Evolutionary conservation across 2,113 vertebrate genomes (phyloP).

Genomic region (Madoqua kirkii): DNA sequence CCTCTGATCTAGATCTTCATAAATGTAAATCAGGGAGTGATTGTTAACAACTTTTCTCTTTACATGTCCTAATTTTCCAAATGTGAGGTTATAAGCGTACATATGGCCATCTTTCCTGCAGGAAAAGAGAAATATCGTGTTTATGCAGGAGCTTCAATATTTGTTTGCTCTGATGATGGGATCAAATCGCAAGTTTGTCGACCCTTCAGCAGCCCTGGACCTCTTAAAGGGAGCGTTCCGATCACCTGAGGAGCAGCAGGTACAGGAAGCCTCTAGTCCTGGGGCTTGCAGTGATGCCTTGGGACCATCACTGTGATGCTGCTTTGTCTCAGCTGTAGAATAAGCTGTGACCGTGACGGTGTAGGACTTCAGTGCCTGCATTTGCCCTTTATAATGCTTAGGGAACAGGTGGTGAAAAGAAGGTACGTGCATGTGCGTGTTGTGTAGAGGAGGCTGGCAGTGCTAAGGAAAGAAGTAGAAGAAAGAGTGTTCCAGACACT

Average conservation of each 20-base stretch:
- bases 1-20: background rate
- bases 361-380: background rate
- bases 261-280: constrained; percentile 48
- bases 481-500: background rate
- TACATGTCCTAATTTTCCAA: background rate
- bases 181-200: constrained; percentile 91
- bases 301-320: background rate
- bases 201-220: constrained; percentile 93
- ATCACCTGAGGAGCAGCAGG: constrained; percentile 95
- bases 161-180: constrained; percentile 96
- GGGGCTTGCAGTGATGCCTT: background rate
- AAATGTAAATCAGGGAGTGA: background rate
- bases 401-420: background rate
- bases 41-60: background rate
- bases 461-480: background rate
- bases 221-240: constrained; percentile 91
- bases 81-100: background rate
- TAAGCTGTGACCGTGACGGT: background rate
- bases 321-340: background rate
- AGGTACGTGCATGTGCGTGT: background rate
- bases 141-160: constrained; percentile 97
- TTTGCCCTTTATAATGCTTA: background rate
- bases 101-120: constrained; percentile 63
- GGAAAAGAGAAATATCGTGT: constrained; percentile 95
- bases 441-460: background rate